Evolutionary conservation across 2,888 invertebrate species (phyloP), one percentile per base, ranked within the genome.

Genomic region (Cheiracanthium punctorium): DNA sequence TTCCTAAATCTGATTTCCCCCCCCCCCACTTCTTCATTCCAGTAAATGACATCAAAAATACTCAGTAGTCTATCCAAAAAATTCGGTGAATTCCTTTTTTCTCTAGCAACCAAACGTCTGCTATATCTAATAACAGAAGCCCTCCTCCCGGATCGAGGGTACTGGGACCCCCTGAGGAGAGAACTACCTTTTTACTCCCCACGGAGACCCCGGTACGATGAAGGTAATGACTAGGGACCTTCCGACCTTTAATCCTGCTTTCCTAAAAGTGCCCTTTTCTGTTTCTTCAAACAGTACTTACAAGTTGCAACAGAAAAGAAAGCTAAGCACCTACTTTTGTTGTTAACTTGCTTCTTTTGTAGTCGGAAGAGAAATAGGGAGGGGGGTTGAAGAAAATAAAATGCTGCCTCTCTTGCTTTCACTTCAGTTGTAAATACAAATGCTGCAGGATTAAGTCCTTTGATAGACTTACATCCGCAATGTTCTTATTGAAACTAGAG

Each of bases 181-280:
- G 76, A 65, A 71, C 37, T 32, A 28, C 37, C 80, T 82, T 64
- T 71, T 71, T 37, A 64, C 58, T 67, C 76, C 82, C 82, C 64
- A 48, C 43, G 71, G 65, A 48, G 71, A 67, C 82, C 71, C 76
- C 29, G n/a, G 64, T 76, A 82, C 69, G 82, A 82, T 71, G 82
- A 82, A 75, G 82, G 82, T 82, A 82, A 82, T 76, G 82, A 82
- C 76, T 32, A 65, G 76, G 37, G 58, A 82, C 82, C 76, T 82
- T 64, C 58, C 65, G 76, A 70, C 82, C 76, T 73, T 67, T 20
- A 32, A 28, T 65, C n/a, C 58, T 24, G n/a, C 29, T 24, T 43
- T 67, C 30, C 20, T 72, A 29, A 30, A 48, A 48, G 72, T 29
- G n/a, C 72, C 48, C 48, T 72, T 30, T 52, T 72, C 30, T 43